A percentile compares a stretch with the other conserved stretches of the same genome.
Evolutionary conservation across 2,888 invertebrate genomes (phyloP).

Genomic region (Timema podura): DNA sequence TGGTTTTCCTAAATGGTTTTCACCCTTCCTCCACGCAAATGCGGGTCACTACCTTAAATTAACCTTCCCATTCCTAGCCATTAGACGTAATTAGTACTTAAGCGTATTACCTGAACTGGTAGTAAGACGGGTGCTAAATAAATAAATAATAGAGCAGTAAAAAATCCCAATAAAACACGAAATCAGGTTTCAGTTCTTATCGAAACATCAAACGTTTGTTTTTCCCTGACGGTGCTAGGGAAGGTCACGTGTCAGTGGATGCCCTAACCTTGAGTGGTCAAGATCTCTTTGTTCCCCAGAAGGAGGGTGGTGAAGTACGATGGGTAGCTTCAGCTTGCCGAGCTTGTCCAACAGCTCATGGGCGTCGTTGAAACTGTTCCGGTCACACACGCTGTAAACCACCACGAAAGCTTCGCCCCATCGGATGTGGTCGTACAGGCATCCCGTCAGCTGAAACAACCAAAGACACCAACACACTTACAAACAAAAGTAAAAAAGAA

Average conservation of each 20-base stretch:
- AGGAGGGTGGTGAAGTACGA: slow-evolving; percentile 72
- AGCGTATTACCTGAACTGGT: too few relatives aligned
- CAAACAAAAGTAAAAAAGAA: too few relatives aligned
- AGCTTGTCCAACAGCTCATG: slow-evolving; percentile 66
- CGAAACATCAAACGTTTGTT: not conserved
- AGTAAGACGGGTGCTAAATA: too few relatives aligned
- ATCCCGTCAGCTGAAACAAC: slow-evolving; percentile 60
- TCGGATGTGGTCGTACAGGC: slow-evolving; percentile 69
- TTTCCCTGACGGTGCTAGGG: not conserved
- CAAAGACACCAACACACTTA: not conserved
- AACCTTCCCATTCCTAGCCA: too few relatives aligned
- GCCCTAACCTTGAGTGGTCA: slow-evolving; percentile 67
- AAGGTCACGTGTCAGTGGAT: not conserved
- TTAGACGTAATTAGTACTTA: too few relatives aligned
- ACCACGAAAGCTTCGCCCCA: slow-evolving; percentile 82
- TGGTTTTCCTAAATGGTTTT: too few relatives aligned
- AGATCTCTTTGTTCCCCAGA: slow-evolving; percentile 78
- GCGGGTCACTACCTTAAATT: too few relatives aligned
- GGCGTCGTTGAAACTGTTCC: slow-evolving; percentile 70
- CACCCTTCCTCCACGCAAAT: too few relatives aligned
- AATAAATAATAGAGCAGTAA: too few relatives aligned
- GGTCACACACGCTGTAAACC: slow-evolving; percentile 75
- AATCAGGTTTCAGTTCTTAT: too few relatives aligned
- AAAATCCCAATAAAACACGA: too few relatives aligned
- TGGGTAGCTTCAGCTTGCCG: slow-evolving; percentile 66